Base-by-base conservation (phyloP, 2,113 vertebrate species). In the Hemicordylus capensis region DNA sequence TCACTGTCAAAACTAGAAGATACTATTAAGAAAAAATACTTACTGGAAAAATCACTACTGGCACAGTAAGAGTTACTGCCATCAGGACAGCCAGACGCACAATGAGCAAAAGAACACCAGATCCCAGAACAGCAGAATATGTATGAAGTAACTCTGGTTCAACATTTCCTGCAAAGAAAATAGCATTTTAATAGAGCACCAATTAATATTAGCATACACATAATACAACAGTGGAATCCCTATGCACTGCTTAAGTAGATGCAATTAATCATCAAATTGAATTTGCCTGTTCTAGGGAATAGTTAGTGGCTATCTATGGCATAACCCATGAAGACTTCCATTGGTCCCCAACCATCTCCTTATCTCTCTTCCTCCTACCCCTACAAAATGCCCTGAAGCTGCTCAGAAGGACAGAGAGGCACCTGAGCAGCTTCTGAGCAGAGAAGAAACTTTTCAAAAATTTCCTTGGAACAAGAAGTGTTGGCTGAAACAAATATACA, bases 21-120 rank as follows among this genome's bases (percentile, higher is more conserved):
- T n/a, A 31, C 44, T 28, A 3, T 20, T 24, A 72, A 61, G 11
- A 6, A 3, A 42, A 28, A 61, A 19, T 37, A 97, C 98, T 97
- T 96, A 99, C 99, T 2, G 99, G 99, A 93, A 99, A 99, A 89
- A 99, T 97, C 67, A 99, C 98, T 12, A 99, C 98, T 5, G 99
- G 99, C 1, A 99, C 98, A 6, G 99, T 99, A 81, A 99, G 96
- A 2, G 98, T 99, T 72, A 99, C 98, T 26, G 99, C 99, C 64
- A 98, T 90, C 86, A 99, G 95, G 72, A 99, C 99, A 19, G 99
- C 99, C 22, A 99, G 93, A 24, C 98, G 98, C 56, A 99, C 99
- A 69, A 99, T 96, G 42, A 99, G 97, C 56, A 99, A 97, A 63
- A 99, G 48, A 66, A 98, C 74, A n/a, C 99, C 99, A 48, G 92